These are phyloP conservation scores for Neofelis nebulosa DNA, from an alignment of 2,113 vertebrate species.

Conservation along the genomic window DNA sequence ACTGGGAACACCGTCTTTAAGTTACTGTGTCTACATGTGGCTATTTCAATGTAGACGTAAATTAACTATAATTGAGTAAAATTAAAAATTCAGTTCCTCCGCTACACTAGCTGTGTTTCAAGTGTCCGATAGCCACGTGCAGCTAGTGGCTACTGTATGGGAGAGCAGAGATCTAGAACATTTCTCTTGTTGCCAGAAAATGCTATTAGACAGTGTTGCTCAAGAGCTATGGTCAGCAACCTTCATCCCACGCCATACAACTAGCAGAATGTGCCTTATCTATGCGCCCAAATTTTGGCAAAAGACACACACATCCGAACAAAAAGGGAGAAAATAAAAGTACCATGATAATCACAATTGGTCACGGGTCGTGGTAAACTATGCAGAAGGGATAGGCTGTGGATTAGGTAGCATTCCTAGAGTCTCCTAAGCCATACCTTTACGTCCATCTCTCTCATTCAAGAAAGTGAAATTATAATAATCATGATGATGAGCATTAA, in stretches of 20 bases:
- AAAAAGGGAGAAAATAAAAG: not conserved
- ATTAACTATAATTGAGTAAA: slow-evolving; percentile 10
- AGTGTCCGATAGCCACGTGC: not conserved
- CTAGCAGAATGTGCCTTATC: not conserved
- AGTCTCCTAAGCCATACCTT: not conserved
- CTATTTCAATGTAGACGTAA: slow-evolving; percentile 11
- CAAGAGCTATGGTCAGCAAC: not conserved
- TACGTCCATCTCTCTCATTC: not conserved
- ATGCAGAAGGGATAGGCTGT: not conserved
- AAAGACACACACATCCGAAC: not conserved
- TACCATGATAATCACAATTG: not conserved
- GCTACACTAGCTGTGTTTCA: not conserved
- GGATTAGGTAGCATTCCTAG: not conserved
- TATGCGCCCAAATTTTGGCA: not conserved
- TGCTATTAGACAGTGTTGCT: not conserved
- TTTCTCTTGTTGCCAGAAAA: not conserved
- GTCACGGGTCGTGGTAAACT: not conserved
- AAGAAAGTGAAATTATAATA: not conserved
- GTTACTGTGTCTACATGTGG: not conserved
- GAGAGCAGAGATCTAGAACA: not conserved
- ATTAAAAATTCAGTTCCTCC: not conserved
- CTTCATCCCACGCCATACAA: not conserved
- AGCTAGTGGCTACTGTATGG: not conserved
- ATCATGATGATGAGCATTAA: not conserved
- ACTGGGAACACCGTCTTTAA: not conserved